These are phyloP conservation scores for Mobula hypostoma DNA, from an alignment of 2,113 vertebrate species.

Conservation along the genomic window DNA sequence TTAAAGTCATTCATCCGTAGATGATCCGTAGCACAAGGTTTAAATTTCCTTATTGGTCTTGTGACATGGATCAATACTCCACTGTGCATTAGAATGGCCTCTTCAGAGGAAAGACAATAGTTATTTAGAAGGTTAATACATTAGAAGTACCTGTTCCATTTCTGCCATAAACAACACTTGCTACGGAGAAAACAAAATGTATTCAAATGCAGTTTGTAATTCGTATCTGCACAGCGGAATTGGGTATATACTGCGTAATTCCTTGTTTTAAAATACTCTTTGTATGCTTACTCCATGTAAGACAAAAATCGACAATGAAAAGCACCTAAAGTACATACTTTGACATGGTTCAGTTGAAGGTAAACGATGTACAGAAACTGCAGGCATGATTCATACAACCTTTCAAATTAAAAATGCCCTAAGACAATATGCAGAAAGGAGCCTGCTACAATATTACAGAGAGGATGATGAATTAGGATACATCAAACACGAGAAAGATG, in stretches of 20 bases:
- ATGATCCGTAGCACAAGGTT: background rate
- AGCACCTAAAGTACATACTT: background rate
- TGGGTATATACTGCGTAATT: background rate
- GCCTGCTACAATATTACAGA: background rate
- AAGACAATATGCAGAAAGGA: background rate
- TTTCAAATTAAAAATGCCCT: background rate
- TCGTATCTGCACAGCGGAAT: background rate
- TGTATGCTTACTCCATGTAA: background rate
- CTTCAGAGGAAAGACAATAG: background rate
- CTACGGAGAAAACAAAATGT: background rate
- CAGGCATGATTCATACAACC: background rate
- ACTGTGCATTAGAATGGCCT: background rate
- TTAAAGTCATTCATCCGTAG: background rate
- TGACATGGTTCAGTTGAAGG: background rate
- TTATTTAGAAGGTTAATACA: background rate
- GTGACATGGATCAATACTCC: background rate
- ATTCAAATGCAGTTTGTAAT: background rate
- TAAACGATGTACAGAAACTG: background rate
- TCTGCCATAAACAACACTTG: background rate
- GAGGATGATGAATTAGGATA: background rate
- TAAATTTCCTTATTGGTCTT: background rate
- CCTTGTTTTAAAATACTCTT: background rate
- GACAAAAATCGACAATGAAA: background rate
- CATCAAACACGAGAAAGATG: background rate
- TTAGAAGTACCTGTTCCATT: background rate